Evolutionary conservation across 2,888 invertebrate genomes (phyloP), one percentile per base, ranked within the genome.

Genomic region (Scelioninae gen. 1): DNA sequence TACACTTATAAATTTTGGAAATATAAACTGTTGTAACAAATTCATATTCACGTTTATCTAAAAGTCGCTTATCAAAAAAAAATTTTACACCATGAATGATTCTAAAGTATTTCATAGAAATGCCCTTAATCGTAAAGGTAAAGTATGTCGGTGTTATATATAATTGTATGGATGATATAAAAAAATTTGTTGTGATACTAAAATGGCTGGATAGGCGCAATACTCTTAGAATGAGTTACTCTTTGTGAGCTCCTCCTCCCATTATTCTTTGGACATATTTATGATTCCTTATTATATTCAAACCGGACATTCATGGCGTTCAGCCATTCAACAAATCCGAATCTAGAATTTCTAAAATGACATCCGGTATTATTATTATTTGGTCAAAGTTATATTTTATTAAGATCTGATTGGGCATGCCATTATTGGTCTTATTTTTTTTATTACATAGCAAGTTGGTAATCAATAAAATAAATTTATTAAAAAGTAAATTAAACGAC

Each of bases 291-390:
- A n/a, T n/a, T n/a, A 49, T 75, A 65, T 38, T 58, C 40, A 9
- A 45, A 34, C 63, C 23, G 15, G 47, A 56, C 16, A 74, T 60
- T 58, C 43, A 74, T 23, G 43, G 55, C 15, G 55, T 74, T 51
- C 56, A 32, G 38, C 51, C 31, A 51, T 11, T 51, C 34, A 51
- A 51, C 60, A 31, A 8, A 69, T 15, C 32, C 32, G 38, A 69
- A 56, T 29, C 45, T 63, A 56, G 47, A 29, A 74, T 74, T 63
- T 63, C 53, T 55, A 56, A 55, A 74, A 23, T 43, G 16, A 63
- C 55, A 74, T 74, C 63, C 74, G 74, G 74, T 62, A 72, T 60
- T 56, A 63, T 74, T 72, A 71, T 40, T 40, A 47, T 66, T 66
- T 60, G 15, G 51, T 8, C 8, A 47, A 60, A 51, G 15, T n/a